Evolutionary conservation across 2,113 vertebrate genomes (phyloP).

Genomic region (Cebidichthys violaceus): DNA sequence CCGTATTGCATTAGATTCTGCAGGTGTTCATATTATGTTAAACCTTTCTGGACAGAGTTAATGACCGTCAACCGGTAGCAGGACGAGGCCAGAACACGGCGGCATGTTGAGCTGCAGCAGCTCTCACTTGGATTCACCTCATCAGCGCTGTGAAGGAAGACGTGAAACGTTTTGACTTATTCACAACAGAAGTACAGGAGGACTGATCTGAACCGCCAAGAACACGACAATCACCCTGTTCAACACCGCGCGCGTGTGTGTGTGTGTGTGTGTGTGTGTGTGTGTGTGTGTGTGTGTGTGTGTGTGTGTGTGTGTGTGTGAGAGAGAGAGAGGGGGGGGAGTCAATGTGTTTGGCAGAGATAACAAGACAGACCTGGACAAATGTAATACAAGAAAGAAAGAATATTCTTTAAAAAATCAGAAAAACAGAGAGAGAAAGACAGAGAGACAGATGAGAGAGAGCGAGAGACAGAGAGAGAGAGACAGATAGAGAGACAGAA

Average conservation of each 20-base stretch:
- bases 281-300: neutral
- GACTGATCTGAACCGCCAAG: neutral
- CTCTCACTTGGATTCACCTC: conserved; percentile 18
- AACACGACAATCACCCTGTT: conserved; percentile 9
- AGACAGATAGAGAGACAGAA: neutral
- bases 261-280: neutral
- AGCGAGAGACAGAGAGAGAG: neutral
- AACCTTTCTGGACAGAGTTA: neutral
- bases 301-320: neutral
- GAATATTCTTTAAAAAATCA: conserved; percentile 17
- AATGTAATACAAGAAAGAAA: conserved; percentile 29
- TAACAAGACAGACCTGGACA: conserved; percentile 41
- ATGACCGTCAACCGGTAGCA: neutral
- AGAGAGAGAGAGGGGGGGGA: neutral
- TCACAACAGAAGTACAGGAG: neutral
- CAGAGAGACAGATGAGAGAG: no score
- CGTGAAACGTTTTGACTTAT: neutral
- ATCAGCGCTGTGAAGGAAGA: neutral
- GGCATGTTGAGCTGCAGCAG: neutral
- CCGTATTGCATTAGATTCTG: neutral
- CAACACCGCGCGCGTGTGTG: neutral
- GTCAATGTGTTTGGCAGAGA: conserved; percentile 50
- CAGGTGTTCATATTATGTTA: neutral
- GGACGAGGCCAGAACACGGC: neutral
- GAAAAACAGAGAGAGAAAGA: neutral